Percentiles rank a stretch among this genome's conserved stretches.
Evolutionary conservation across 1,140 invertebrate genomes (phyloP).

Genomic region (Zophobas atratus): DNA sequence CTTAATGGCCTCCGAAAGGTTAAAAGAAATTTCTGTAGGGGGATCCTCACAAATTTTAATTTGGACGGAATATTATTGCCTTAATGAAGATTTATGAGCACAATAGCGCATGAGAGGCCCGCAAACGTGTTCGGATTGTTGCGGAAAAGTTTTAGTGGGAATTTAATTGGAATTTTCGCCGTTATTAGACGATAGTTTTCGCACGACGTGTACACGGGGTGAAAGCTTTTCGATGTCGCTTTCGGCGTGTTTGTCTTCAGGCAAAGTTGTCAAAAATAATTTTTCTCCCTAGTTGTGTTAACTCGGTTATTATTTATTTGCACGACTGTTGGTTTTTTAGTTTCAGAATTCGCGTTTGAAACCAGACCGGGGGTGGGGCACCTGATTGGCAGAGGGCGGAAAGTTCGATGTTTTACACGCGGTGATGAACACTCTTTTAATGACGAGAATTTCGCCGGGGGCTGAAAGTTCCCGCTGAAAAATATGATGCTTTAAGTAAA

Average conservation of each 20-base stretch:
- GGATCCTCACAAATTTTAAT: conserved; percentile 46
- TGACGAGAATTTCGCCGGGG: conserved; percentile 1
- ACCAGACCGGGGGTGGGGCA: too few species aligned
- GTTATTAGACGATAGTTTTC: conserved; percentile 2
- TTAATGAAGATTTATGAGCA: conserved; percentile 49
- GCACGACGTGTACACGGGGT: not conserved
- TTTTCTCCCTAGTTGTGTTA: too few species aligned
- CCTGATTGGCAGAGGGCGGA: too few species aligned
- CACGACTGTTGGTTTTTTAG: too few species aligned
- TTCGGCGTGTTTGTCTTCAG: too few species aligned
- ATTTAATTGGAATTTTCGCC: conserved; percentile 10
- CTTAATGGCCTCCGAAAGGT: conserved; percentile 36
- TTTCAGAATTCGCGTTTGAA: too few species aligned
- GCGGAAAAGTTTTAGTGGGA: not conserved
- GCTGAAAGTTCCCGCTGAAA: not conserved
- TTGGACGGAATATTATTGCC: conserved; percentile 44
- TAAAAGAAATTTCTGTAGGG: conserved; percentile 42
- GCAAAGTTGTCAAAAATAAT: too few species aligned
- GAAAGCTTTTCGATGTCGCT: too few species aligned
- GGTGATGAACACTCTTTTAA: not conserved
- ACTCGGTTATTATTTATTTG: too few species aligned
- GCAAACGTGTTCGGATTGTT: conserved; percentile 15
- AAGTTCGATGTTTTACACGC: too few species aligned
- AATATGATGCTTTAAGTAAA: not conserved
- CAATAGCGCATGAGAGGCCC: conserved; percentile 30